Percentiles rank a stretch among this genome's conserved stretches.
phyloP scores from a whole-genome alignment of 1,140 invertebrate genomes.

The Drusus annulatus region DNA sequence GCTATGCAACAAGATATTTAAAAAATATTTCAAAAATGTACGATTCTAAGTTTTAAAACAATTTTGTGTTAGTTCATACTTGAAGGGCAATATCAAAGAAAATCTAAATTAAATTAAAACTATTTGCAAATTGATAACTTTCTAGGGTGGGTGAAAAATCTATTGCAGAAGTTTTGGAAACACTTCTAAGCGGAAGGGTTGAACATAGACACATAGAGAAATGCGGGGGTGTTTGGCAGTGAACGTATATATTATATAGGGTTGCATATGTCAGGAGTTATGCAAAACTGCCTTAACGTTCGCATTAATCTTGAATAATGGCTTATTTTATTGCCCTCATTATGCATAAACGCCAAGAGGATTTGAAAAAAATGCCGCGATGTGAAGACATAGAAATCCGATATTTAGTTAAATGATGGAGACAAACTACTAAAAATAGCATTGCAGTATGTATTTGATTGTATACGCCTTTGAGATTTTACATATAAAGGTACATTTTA shows the following conservation, averaged over 20 bases:
- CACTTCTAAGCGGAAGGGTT: conserved; percentile 8
- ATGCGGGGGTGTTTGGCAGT: neutral
- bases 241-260: neutral
- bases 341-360: neutral
- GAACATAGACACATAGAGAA: conserved; percentile 11
- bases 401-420: neutral
- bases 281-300: conserved; percentile 14
- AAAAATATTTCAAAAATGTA: too few relatives aligned
- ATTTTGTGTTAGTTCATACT: too few relatives aligned
- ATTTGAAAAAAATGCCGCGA: conserved; percentile 2
- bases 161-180: neutral
- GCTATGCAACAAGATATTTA: too few relatives aligned
- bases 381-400: neutral
- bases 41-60: too few relatives aligned
- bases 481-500: too few relatives aligned
- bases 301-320: conserved; percentile 36
- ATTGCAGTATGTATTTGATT: too few relatives aligned
- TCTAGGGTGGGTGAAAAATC: too few relatives aligned
- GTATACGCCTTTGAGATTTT: too few relatives aligned
- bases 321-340: conserved; percentile 24
- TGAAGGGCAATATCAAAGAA: too few relatives aligned
- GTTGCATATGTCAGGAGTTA: conserved; percentile 40
- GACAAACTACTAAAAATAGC: too few relatives aligned
- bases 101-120: too few relatives aligned
- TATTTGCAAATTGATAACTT: too few relatives aligned